Conservation (phyloP, 2,888 invertebrate species). For the Acleris literana region DNA sequence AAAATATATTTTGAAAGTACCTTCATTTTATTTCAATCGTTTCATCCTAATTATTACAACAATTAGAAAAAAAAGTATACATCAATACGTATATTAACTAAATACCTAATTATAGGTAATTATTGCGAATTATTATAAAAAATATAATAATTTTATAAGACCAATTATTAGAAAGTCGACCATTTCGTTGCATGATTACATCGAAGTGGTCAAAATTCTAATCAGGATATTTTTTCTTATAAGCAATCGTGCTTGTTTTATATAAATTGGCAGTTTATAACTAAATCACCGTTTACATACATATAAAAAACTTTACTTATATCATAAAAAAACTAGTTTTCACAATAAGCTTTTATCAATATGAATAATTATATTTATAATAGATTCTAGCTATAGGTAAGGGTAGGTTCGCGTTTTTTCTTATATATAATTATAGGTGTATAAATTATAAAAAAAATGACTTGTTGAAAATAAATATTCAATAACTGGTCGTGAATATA, state of each 20-base stretch:
- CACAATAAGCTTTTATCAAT: no score
- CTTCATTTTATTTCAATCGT: slow-evolving; percentile 73
- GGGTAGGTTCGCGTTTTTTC: no score
- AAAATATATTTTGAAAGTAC: slow-evolving; percentile 57
- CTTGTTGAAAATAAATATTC: no score
- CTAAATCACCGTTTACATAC: slow-evolving; percentile 33
- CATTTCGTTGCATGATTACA: slow-evolving; percentile 56
- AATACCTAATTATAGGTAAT: slow-evolving; percentile 50
- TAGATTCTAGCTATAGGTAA: no score
- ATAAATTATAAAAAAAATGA: no score
- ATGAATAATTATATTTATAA: no score
- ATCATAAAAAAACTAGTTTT: slow-evolving; percentile 8
- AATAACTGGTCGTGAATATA: no score
- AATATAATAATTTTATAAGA: slow-evolving; percentile 43
- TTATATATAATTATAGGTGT: no score
- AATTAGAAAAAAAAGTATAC: slow-evolving; percentile 53
- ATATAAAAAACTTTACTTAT: slow-evolving; percentile 30
- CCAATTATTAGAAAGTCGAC: slow-evolving; percentile 73
- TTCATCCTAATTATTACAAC: slow-evolving; percentile 60
- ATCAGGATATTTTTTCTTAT: slow-evolving; percentile 50
- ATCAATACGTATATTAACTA: slow-evolving; percentile 63
- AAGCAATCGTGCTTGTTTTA: slow-evolving; percentile 42
- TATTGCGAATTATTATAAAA: slow-evolving; percentile 34
- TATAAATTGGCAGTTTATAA: slow-evolving; percentile 41
- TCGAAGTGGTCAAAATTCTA: slow-evolving; percentile 77